Percentiles rank a stretch among this genome's conserved stretches.
phyloP scores from a whole-genome alignment of 2,797 vertebrate genomes.

The Microchirus variegatus region DNA sequence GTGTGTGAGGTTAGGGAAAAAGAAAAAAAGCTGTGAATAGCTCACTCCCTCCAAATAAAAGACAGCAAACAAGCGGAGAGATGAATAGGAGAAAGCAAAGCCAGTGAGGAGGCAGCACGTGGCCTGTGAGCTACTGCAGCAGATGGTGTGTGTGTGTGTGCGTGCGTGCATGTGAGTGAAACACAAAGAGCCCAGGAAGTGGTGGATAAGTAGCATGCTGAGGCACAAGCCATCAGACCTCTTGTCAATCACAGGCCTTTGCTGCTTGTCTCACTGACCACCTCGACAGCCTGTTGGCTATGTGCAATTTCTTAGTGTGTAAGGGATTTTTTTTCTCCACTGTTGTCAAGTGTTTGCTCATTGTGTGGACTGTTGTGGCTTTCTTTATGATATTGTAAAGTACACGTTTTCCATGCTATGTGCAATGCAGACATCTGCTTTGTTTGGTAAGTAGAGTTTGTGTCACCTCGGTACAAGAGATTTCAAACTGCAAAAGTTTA shows the following conservation, averaged over 20 bases:
- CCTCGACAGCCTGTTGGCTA: too few relatives aligned
- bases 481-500: too few relatives aligned
- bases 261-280: constrained; percentile 21
- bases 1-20: constrained; percentile 29
- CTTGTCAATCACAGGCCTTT: constrained; percentile 76
- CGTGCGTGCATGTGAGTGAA: constrained; percentile 36
- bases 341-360: too few relatives aligned
- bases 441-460: too few relatives aligned
- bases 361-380: too few relatives aligned
- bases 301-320: too few relatives aligned
- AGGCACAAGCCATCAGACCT: constrained; percentile 77
- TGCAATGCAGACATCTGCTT: too few relatives aligned
- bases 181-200: constrained; percentile 83
- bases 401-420: too few relatives aligned
- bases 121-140: constrained; percentile 81
- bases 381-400: too few relatives aligned
- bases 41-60: constrained; percentile 59
- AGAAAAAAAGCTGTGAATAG: constrained; percentile 67
- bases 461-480: too few relatives aligned
- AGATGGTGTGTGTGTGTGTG: constrained; percentile 17
- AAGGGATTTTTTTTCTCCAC: too few relatives aligned
- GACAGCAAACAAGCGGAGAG: constrained; percentile 47
- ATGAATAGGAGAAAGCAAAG: constrained; percentile 62
- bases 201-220: constrained; percentile 75
- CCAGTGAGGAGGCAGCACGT: constrained; percentile 74